Conservation (phyloP, 2,888 invertebrate species). For the Liodrosophila aerea region DNA sequence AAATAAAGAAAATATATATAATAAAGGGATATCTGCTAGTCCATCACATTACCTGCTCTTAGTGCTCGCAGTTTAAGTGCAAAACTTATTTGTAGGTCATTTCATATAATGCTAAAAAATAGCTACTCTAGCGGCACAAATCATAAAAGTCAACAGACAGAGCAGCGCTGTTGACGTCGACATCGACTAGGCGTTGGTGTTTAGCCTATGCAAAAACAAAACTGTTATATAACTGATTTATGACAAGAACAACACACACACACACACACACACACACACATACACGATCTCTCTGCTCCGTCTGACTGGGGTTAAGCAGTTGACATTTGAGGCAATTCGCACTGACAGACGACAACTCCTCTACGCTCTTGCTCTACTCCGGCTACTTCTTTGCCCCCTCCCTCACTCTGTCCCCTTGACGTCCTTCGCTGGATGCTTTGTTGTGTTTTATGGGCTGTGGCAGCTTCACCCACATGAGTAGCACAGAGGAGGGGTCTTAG, state of each 20-base stretch:
- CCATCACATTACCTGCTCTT: constrained; percentile 3
- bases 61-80: constrained; percentile 26
- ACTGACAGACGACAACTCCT: constrained; percentile 40
- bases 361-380: neutral
- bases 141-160: constrained; percentile 27
- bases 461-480: constrained; percentile 33
- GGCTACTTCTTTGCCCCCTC: neutral
- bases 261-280: neutral
- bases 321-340: constrained; percentile 60
- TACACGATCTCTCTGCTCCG: neutral
- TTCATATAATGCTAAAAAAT: constrained; percentile 60
- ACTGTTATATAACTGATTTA: constrained; percentile 61
- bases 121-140: constrained; percentile 12
- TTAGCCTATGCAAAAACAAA: constrained; percentile 40
- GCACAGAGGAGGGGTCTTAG: neutral
- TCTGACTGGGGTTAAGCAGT: constrained; percentile 52
- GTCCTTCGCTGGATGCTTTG: constrained; percentile 18
- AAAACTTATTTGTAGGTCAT: constrained; percentile 70
- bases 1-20: no score
- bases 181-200: constrained; percentile 31
- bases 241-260: constrained; percentile 30
- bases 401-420: neutral
- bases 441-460: constrained; percentile 38
- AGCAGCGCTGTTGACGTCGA: constrained; percentile 4
- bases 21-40: constrained; percentile 2